Evolutionary conservation across 2,888 invertebrate species (phyloP).

Genomic region (Limnephilus marmoratus): DNA sequence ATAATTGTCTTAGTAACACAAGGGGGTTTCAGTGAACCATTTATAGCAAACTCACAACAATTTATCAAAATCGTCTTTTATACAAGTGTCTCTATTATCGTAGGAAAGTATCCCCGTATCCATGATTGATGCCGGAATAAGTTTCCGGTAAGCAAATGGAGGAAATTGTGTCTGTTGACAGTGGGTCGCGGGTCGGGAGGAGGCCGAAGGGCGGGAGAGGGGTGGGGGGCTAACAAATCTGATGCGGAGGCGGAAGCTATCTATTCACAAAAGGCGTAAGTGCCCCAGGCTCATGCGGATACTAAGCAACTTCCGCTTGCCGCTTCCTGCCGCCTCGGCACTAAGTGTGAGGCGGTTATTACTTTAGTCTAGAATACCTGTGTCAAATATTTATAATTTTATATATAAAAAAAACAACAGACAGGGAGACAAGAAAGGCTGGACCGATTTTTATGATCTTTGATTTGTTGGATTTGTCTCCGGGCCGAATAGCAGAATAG

Average conservation of each 20-base stretch:
- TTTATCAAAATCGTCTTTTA: conserved; percentile 27
- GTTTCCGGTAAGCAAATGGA: conserved; percentile 59
- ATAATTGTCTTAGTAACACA: not conserved
- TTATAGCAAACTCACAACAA: not conserved
- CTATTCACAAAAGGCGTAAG: conserved; percentile 54
- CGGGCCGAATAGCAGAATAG: no score
- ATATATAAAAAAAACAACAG: no score
- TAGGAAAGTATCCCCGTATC: conserved; percentile 45
- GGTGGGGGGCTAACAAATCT: conserved; percentile 38
- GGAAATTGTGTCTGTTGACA: conserved; percentile 59
- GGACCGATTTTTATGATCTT: no score
- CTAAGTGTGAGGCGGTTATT: not conserved
- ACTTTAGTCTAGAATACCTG: not conserved
- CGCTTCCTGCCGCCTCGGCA: not conserved
- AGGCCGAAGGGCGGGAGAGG: not conserved
- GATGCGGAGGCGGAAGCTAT: conserved; percentile 51
- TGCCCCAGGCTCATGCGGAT: conserved; percentile 33
- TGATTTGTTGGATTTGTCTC: no score
- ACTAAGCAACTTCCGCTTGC: conserved; percentile 45
- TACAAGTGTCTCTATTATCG: conserved; percentile 29
- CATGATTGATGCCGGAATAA: conserved; percentile 57
- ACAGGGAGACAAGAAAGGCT: no score
- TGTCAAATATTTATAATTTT: not conserved
- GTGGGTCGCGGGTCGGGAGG: not conserved
- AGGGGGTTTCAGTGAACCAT: not conserved